Percentiles rank a stretch among this genome's conserved stretches.
Conservation (phyloP, 2,888 invertebrate genomes). For the Eupithecia exiguata region DNA sequence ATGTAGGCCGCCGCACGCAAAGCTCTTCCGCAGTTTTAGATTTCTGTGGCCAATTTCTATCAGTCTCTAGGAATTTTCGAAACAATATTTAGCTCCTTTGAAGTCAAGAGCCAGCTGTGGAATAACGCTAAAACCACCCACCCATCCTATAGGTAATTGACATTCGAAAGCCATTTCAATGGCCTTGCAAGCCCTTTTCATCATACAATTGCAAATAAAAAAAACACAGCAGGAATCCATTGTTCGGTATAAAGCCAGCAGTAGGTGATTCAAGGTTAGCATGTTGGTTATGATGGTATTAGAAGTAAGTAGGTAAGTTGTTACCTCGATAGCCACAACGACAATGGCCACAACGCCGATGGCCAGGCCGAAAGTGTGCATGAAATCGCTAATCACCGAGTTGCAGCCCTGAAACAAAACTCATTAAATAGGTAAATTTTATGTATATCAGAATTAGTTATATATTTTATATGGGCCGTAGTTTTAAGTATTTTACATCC, state of each 20-base stretch:
- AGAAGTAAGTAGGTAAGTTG: neutral
- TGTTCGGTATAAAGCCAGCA: neutral
- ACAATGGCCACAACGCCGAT: constrained; percentile 86
- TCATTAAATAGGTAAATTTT: too few species aligned
- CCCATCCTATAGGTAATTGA: too few species aligned
- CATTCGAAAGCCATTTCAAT: too few species aligned
- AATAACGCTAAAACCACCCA: too few species aligned
- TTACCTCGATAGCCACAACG: constrained; percentile 87
- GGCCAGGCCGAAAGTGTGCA: constrained; percentile 76
- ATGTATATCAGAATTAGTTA: too few species aligned
- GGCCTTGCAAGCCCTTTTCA: too few species aligned
- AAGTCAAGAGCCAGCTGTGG: neutral
- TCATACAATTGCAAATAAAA: too few species aligned
- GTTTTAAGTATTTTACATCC: too few species aligned
- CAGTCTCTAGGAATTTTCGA: neutral
- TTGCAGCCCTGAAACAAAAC: constrained; percentile 73
- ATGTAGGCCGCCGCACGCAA: too few species aligned
- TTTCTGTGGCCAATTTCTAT: neutral
- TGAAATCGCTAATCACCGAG: constrained; percentile 61
- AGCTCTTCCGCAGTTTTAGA: too few species aligned
- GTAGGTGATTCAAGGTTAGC: neutral
- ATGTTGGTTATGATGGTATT: neutral
- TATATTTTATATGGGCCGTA: too few species aligned
- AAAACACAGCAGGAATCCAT: neutral
- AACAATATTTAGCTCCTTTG: neutral